Percentiles rank a stretch among this genome's conserved stretches.
phyloP scores from a whole-genome alignment of 1,140 invertebrate species.

The Macrosteles quadrilineatus region DNA sequence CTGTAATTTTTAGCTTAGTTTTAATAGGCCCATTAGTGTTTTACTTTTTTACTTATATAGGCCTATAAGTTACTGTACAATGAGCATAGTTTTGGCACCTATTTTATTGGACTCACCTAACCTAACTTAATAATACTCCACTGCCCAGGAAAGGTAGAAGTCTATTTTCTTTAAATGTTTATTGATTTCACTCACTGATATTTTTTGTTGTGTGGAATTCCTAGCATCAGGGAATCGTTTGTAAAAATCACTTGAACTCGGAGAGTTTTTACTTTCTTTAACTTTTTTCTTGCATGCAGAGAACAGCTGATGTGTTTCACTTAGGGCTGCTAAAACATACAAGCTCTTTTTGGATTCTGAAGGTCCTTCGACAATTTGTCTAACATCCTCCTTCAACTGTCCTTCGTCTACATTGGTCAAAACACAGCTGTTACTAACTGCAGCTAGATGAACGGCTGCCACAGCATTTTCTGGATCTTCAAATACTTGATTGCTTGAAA shows the following conservation, averaged over 20 bases:
- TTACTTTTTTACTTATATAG: too few species aligned
- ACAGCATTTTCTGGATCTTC: constrained; percentile 59
- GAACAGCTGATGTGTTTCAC: constrained; percentile 61
- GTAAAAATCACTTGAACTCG: too few species aligned
- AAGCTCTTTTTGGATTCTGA: constrained; percentile 49
- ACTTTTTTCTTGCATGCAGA: constrained; percentile 49
- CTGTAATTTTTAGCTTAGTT: too few species aligned
- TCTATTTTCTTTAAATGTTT: constrained; percentile 65
- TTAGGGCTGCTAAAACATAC: constrained; percentile 59
- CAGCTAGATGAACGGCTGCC: constrained; percentile 60
- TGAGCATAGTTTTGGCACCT: too few species aligned
- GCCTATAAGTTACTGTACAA: too few species aligned
- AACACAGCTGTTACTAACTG: constrained; percentile 52
- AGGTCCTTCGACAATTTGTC: constrained; percentile 54
- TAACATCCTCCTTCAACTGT: constrained; percentile 50
- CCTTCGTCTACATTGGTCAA: constrained; percentile 48
- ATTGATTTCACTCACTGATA: constrained; percentile 59
- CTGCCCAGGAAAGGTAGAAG: constrained; percentile 63
- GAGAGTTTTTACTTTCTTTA: too few species aligned
- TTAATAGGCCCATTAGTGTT: too few species aligned
- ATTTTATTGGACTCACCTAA: too few species aligned
- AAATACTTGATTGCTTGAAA: constrained; percentile 62
- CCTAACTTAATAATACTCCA: constrained; percentile 20
- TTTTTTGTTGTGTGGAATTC: constrained; percentile 43
- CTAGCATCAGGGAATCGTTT: too few species aligned